Evolutionary conservation across 2,113 vertebrate species (phyloP).

Genomic region (Albula glossodonta): DNA sequence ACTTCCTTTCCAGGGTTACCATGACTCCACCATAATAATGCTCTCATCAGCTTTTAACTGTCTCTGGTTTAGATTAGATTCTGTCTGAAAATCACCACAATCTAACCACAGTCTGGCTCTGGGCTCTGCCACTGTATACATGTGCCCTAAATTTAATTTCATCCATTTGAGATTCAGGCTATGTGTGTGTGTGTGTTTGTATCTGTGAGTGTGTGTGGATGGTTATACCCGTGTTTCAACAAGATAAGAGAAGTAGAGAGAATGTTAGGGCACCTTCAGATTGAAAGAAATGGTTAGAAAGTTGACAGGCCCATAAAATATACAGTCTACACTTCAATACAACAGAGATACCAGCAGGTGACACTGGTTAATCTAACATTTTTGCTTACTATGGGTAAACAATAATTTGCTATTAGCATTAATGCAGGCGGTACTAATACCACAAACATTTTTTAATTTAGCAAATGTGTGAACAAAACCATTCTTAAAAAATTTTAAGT

Average conservation of each 20-base stretch:
- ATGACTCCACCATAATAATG: not conserved
- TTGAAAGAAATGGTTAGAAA: not conserved
- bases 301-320: not conserved
- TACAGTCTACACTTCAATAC: not conserved
- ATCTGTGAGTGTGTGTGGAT: not conserved
- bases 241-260: not conserved
- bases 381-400: not conserved
- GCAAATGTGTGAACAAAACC: no score
- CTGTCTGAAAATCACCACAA: not conserved
- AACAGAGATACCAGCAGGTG: not conserved
- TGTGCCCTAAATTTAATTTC: not conserved
- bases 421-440: no score
- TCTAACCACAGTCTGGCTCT: not conserved
- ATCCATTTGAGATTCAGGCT: not conserved
- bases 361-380: not conserved
- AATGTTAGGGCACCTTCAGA: not conserved
- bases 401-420: not conserved
- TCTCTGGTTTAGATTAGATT: not conserved
- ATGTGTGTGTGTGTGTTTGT: not conserved
- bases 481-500: no score
- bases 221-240: not conserved
- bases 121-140: not conserved
- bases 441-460: no score
- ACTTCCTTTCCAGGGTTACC: not conserved
- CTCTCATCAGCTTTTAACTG: not conserved